A percentile compares a stretch with the other conserved stretches of the same genome.
These are phyloP conservation scores for Habropoda laboriosa DNA, from an alignment of 1,140 invertebrate species.

Conservation along the genomic window DNA sequence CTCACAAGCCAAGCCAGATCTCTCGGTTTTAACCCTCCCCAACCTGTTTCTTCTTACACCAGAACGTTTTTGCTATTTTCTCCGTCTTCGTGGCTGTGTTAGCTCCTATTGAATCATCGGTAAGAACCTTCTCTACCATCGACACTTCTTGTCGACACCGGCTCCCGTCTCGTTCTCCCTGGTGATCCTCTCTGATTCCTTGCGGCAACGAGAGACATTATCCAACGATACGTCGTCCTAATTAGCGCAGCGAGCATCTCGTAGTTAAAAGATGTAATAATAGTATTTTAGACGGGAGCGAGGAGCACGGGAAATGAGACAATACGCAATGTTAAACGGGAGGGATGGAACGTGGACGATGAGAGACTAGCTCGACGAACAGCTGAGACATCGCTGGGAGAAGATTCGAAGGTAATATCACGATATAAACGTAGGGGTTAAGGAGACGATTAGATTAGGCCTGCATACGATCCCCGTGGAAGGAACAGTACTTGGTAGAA, in stretches of 20 bases:
- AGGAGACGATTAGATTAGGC: constrained; percentile 18
- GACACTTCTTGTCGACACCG: not conserved
- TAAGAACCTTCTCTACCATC: not conserved
- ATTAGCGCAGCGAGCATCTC: constrained; percentile 39
- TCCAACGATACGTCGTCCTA: constrained; percentile 35
- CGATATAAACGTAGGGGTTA: constrained; percentile 15
- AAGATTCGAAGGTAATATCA: not conserved
- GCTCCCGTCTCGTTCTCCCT: not conserved
- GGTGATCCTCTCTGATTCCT: not conserved
- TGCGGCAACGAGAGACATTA: constrained; percentile 21
- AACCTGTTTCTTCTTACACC: no score
- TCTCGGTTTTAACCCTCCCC: no score
- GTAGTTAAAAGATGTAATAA: constrained; percentile 28
- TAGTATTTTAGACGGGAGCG: constrained; percentile 34
- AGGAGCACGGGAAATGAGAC: constrained; percentile 44
- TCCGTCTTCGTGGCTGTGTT: no score
- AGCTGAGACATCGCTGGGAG: not conserved
- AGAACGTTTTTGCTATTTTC: not conserved
- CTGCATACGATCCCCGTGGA: not conserved
- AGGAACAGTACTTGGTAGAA: not conserved
- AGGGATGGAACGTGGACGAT: not conserved
- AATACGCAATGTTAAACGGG: constrained; percentile 32
- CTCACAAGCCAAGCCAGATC: not conserved
- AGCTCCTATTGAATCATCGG: not conserved
- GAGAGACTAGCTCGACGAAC: constrained; percentile 7